Evolutionary conservation across 30 jellyfish, hydroid and myxozoan genomes (phyloP).

Genomic region (Aurelia sp.): DNA sequence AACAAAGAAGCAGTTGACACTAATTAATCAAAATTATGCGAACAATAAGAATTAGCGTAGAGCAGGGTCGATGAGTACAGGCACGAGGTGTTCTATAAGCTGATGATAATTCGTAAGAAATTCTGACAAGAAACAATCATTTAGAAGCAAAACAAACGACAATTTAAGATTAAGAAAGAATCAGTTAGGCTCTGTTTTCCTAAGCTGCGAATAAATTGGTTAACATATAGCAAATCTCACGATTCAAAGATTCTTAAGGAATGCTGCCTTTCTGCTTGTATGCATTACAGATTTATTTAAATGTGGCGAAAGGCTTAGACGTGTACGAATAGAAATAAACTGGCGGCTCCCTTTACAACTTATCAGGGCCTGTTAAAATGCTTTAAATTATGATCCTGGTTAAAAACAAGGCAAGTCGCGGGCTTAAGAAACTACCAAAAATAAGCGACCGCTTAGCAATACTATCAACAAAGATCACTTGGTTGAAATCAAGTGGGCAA

Average conservation of each 20-base stretch:
- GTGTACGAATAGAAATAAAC: constrained; percentile 48
- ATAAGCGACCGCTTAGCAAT: constrained; percentile 59
- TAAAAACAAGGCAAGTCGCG: constrained; percentile 28
- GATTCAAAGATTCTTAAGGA: constrained; percentile 18
- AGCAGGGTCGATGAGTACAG: background rate
- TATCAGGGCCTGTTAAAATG: constrained; percentile 34
- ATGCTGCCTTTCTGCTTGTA: constrained; percentile 39
- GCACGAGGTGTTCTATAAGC: constrained; percentile 30
- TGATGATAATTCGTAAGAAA: constrained; percentile 5
- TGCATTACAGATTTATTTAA: constrained; percentile 57
- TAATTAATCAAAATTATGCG: too few species aligned
- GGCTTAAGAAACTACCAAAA: constrained; percentile 62
- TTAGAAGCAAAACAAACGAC: constrained; percentile 27
- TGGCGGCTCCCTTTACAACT: constrained; percentile 64
- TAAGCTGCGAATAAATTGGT: constrained; percentile 71
- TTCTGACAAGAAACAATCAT: background rate
- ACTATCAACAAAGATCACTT: constrained; percentile 43
- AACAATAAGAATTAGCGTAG: background rate
- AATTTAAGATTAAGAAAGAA: constrained; percentile 45
- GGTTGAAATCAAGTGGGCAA: constrained; percentile 65
- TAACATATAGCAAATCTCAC: constrained; percentile 55
- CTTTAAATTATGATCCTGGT: constrained; percentile 45
- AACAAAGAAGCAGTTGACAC: too few species aligned
- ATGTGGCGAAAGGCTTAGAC: constrained; percentile 41
- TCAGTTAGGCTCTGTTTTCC: constrained; percentile 16